A percentile compares a stretch with the other conserved stretches of the same genome.
phyloP scores from a whole-genome alignment of 2,888 invertebrate species.

The Philaethria dido region DNA sequence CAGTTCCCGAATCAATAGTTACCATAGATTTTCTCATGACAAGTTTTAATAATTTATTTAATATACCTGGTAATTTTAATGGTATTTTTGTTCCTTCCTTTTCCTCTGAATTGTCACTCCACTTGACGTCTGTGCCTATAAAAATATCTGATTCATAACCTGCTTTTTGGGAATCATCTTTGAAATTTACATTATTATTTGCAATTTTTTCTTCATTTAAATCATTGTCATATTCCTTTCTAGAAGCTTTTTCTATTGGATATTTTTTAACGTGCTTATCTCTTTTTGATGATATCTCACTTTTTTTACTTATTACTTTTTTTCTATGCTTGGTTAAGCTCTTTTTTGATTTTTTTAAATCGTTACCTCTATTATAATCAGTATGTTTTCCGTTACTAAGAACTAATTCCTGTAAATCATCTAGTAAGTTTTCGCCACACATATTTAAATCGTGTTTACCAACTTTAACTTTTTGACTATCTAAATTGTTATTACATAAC shows the following conservation, averaged over 20 bases:
- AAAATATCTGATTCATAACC: neutral
- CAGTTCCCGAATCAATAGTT: conserved; percentile 46
- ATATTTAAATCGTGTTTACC: conserved; percentile 57
- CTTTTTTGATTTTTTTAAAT: conserved; percentile 29
- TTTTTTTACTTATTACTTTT: conserved; percentile 28
- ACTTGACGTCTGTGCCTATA: neutral
- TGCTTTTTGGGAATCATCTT: neutral
- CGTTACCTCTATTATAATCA: neutral
- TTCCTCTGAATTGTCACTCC: neutral
- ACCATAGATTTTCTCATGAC: conserved; percentile 60
- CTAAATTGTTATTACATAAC: conserved; percentile 58
- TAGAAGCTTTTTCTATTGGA: neutral
- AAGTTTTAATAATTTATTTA: conserved; percentile 54
- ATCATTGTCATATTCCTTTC: neutral
- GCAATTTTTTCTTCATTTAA: conserved; percentile 6
- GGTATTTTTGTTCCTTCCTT: neutral
- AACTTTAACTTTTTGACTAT: conserved; percentile 49
- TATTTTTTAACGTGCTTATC: neutral
- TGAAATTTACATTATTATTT: neutral
- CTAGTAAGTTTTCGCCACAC: conserved; percentile 54
- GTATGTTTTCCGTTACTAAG: conserved; percentile 30
- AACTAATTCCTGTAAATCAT: conserved; percentile 36
- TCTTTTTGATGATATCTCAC: neutral
- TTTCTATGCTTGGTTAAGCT: conserved; percentile 35
- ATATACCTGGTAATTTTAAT: conserved; percentile 47